phyloP scores from a whole-genome alignment of 1,140 invertebrate species.

The Uloborus diversus region DNA sequence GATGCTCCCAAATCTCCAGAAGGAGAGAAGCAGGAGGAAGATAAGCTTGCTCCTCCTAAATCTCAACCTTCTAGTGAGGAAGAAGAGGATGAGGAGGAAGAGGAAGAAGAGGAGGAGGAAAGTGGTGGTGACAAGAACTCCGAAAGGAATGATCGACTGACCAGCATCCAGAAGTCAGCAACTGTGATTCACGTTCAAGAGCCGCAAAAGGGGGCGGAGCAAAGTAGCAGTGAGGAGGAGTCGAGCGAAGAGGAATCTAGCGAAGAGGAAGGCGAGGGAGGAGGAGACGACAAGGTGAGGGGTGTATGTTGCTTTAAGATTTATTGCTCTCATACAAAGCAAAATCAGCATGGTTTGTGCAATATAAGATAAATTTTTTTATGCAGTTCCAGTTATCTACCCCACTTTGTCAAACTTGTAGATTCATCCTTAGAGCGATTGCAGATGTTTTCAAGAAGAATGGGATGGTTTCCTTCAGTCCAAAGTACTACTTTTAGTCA shows the following conservation, averaged over 20 bases:
- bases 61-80: conserved; percentile 10
- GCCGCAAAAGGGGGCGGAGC: conserved; percentile 9
- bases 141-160: background rate
- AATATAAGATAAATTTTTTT: too few species aligned
- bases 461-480: too few species aligned
- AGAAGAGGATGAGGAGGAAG: background rate
- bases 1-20: background rate
- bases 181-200: conserved; percentile 49
- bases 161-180: conserved; percentile 25
- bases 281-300: conserved; percentile 40
- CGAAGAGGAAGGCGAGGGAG: conserved; percentile 44
- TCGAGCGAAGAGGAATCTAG: conserved; percentile 33
- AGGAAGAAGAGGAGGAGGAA: background rate
- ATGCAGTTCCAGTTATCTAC: too few species aligned
- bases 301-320: too few species aligned
- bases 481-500: too few species aligned
- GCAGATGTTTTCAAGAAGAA: too few species aligned
- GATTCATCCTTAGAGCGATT: too few species aligned
- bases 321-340: too few species aligned
- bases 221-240: conserved; percentile 24
- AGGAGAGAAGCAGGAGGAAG: background rate
- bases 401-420: too few species aligned
- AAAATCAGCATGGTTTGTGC: too few species aligned
- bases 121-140: background rate
- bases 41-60: conserved; percentile 3